Conservation (phyloP, 2,888 invertebrate genomes). For the Chirona hameri region DNA sequence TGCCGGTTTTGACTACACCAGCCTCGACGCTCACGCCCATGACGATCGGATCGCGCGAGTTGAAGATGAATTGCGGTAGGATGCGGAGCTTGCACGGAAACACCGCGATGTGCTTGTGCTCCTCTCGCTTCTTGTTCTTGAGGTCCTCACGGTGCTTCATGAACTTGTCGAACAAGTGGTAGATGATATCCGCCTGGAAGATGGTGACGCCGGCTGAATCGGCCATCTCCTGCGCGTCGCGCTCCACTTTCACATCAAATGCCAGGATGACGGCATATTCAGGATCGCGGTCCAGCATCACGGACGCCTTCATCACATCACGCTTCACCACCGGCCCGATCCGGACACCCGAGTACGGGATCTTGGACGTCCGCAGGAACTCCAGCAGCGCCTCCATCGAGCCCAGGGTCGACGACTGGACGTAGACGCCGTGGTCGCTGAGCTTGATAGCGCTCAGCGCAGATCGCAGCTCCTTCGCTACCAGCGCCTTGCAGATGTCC, state of each 20-base stretch:
- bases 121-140: constrained; percentile 84
- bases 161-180: constrained; percentile 98
- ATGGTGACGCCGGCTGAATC: constrained; percentile 60
- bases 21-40: constrained; percentile 93
- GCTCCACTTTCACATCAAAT: constrained; percentile 95
- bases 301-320: constrained; percentile 99
- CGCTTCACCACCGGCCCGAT: constrained; percentile 99
- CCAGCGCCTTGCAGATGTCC: constrained; percentile 79
- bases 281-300: constrained; percentile 97
- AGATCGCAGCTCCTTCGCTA: constrained; percentile 77
- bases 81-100: constrained; percentile 92
- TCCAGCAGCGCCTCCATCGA: constrained; percentile 95
- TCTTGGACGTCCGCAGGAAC: constrained; percentile 84
- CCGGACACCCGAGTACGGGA: constrained; percentile 80
- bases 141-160: constrained; percentile 87
- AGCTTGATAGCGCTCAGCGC: constrained; percentile 90
- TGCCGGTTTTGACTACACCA: constrained; percentile 91
- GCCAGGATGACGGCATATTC: constrained; percentile 95
- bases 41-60: constrained; percentile 97
- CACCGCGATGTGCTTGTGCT: constrained; percentile 94
- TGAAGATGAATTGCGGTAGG: constrained; percentile 75
- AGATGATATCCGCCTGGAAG: constrained; percentile 92
- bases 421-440: constrained; percentile 90
- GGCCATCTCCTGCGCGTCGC: constrained; percentile 96
- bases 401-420: constrained; percentile 99